Evolutionary conservation across 2,797 vertebrate genomes (phyloP).

Genomic region (Catamblyrhynchus diadema): DNA sequence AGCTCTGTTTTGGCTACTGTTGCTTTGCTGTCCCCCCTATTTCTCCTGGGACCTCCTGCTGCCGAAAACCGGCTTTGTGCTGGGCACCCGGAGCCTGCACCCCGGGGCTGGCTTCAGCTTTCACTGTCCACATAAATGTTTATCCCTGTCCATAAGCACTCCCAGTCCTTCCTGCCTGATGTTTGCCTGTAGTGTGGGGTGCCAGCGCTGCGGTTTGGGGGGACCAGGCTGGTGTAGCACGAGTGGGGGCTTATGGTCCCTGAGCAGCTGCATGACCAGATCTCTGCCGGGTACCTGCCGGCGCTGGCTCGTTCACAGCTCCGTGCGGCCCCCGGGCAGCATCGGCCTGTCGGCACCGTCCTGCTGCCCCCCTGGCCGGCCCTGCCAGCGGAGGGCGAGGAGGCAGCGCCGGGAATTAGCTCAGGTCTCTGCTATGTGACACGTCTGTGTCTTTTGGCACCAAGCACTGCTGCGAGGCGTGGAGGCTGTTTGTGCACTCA

Average conservation of each 20-base stretch:
- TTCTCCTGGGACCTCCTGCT: neutral
- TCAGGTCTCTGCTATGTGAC: constrained; percentile 30
- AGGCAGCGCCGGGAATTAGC: neutral
- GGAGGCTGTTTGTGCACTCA: neutral
- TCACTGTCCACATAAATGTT: rapidly evolving
- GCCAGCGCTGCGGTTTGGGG: neutral
- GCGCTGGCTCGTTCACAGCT: neutral
- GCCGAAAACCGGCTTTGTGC: neutral
- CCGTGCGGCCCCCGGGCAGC: neutral
- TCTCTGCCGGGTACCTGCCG: neutral
- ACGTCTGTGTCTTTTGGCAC: neutral
- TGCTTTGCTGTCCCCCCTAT: neutral
- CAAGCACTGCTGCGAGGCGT: neutral
- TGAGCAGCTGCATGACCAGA: neutral
- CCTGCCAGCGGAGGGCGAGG: rapidly evolving
- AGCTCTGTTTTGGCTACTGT: neutral
- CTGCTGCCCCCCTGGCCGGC: neutral
- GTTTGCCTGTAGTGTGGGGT: neutral
- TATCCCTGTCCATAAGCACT: neutral
- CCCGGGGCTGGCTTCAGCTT: neutral
- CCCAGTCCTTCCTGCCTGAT: neutral
- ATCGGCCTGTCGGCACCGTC: rapidly evolving
- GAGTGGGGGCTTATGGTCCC: rapidly evolving
- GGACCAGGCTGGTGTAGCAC: neutral
- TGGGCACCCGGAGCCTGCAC: neutral